Percentiles rank a stretch among this genome's conserved stretches.
These are phyloP conservation scores for Rotaria socialis DNA, from an alignment of 2,888 invertebrate species.

Conservation along the genomic window DNA sequence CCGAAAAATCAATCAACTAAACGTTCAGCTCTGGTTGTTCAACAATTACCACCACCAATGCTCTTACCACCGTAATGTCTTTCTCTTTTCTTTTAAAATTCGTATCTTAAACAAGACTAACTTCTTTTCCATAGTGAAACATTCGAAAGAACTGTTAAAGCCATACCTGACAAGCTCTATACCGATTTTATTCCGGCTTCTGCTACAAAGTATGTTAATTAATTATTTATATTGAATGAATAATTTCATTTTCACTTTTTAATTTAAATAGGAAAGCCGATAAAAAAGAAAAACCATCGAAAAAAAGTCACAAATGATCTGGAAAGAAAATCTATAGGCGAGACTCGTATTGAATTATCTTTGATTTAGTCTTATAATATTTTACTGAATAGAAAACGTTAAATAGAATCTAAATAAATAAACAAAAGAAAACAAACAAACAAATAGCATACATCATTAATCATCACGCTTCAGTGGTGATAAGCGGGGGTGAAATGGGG, in stretches of 20 bases:
- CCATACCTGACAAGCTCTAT: background rate
- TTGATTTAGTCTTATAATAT: background rate
- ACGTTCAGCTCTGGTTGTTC: slow-evolving; percentile 10
- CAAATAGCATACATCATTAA: background rate
- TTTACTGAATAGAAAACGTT: background rate
- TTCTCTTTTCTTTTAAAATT: background rate
- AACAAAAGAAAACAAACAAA: too few relatives aligned
- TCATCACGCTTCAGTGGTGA: background rate
- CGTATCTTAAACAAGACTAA: background rate
- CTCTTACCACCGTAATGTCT: background rate
- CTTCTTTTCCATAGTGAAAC: background rate
- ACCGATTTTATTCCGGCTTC: slow-evolving; percentile 16
- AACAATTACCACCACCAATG: slow-evolving; percentile 32
- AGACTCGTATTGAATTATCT: too few relatives aligned
- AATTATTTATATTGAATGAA: background rate
- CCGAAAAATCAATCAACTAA: background rate
- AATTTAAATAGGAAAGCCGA: background rate
- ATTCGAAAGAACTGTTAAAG: slow-evolving; percentile 33
- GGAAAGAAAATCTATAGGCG: too few relatives aligned
- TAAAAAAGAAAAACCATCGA: background rate
- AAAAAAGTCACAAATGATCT: background rate
- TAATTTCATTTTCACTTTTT: background rate
- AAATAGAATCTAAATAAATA: background rate
- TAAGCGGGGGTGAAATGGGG: background rate
- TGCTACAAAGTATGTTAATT: background rate